Evolutionary conservation across 2,113 vertebrate genomes (phyloP).

Genomic region (Ammodramus savannarum): DNA sequence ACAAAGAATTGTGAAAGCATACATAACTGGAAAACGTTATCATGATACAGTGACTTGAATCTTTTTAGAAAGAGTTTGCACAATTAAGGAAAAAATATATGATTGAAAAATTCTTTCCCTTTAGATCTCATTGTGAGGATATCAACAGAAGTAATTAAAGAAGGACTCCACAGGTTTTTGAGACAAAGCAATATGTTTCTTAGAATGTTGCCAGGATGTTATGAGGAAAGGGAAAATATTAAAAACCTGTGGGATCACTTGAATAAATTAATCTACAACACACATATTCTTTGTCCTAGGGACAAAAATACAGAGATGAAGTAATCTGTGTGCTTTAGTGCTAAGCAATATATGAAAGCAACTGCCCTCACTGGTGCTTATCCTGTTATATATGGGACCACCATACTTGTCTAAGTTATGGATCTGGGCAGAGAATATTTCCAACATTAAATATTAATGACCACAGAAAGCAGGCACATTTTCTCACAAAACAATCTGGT

Average conservation of each 20-base stretch:
- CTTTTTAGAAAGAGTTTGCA: neutral
- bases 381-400: neutral
- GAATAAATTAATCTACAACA: neutral
- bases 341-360: neutral
- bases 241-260: neutral
- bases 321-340: neutral
- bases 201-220: neutral
- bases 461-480: neutral
- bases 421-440: neutral
- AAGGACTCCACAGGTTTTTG: neutral
- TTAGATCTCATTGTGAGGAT: neutral
- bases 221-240: neutral
- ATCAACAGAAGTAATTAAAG: neutral
- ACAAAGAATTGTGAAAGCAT: neutral
- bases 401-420: neutral
- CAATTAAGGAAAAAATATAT: neutral
- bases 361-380: neutral
- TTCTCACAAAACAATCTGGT: neutral
- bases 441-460: neutral
- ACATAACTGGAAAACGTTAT: neutral
- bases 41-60: neutral
- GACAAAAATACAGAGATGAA: neutral
- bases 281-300: neutral
- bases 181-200: neutral
- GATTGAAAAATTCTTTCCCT: neutral